These are phyloP conservation scores for Caradrina clavipalpis DNA, from an alignment of 2,888 invertebrate genomes.

Conservation along the genomic window DNA sequence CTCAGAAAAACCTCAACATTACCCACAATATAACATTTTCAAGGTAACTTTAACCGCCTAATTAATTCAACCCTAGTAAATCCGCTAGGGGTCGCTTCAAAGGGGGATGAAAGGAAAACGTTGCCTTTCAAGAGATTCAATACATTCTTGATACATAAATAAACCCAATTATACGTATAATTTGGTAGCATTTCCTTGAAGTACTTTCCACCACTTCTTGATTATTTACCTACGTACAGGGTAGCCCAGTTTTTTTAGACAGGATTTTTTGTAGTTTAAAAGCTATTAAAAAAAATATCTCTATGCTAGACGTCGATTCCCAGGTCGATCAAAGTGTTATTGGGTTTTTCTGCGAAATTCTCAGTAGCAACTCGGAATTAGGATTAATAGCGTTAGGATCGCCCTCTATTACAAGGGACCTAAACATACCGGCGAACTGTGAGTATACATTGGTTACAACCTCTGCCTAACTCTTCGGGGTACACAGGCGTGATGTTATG, in stretches of 20 bases:
- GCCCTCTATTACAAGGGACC: too few relatives aligned
- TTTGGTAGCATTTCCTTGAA: slow-evolving; percentile 17
- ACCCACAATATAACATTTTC: slow-evolving; percentile 11
- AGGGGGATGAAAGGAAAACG: slow-evolving; percentile 38
- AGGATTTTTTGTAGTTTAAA: too few relatives aligned
- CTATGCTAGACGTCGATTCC: too few relatives aligned
- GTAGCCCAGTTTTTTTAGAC: too few relatives aligned
- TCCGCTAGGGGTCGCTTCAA: slow-evolving; percentile 18
- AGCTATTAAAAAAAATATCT: too few relatives aligned
- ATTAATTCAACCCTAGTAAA: slow-evolving; percentile 42
- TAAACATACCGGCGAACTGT: too few relatives aligned
- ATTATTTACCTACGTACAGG: neutral
- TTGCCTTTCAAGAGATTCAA: slow-evolving; percentile 42
- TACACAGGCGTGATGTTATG: too few relatives aligned
- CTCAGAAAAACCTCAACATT: slow-evolving; percentile 1
- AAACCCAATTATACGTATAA: slow-evolving; percentile 45
- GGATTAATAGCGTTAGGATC: too few relatives aligned
- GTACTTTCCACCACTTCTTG: slow-evolving; percentile 2
- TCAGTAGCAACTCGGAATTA: too few relatives aligned
- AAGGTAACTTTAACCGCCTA: slow-evolving; percentile 4
- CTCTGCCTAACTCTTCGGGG: neutral
- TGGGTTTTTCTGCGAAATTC: too few relatives aligned
- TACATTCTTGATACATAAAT: slow-evolving; percentile 44
- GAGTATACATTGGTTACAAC: too few relatives aligned
- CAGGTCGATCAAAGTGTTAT: too few relatives aligned